These are phyloP conservation scores for Coecobrya sp. DNA, from an alignment of 2,888 invertebrate species.

Conservation along the genomic window DNA sequence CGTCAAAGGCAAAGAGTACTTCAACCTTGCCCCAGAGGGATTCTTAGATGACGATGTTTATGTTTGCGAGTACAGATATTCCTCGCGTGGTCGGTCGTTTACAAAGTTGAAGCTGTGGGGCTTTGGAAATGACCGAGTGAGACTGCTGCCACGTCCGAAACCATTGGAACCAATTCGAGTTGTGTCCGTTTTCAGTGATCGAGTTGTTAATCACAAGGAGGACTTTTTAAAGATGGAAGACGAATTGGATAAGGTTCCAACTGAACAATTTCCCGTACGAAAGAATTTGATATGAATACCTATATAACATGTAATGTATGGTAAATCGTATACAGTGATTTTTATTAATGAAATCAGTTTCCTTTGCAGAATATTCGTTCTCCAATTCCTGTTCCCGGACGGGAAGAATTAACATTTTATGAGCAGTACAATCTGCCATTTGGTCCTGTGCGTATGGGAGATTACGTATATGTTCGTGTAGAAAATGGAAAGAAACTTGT, in stretches of 20 bases:
- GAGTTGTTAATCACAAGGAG: conserved; percentile 96
- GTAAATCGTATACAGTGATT: neutral
- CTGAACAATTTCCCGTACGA: conserved; percentile 95
- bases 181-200: conserved; percentile 97
- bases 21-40: conserved; percentile 95
- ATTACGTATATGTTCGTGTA: conserved; percentile 98
- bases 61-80: conserved; percentile 98
- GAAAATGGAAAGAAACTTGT: conserved; percentile 97
- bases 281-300: conserved; percentile 63
- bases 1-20: conserved; percentile 94
- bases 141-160: conserved; percentile 91
- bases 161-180: conserved; percentile 95
- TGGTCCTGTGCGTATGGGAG: conserved; percentile 95
- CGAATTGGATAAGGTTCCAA: conserved; percentile 92
- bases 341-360: neutral
- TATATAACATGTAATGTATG: conserved; percentile 44
- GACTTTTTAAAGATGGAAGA: conserved; percentile 95
- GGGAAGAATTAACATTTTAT: conserved; percentile 92
- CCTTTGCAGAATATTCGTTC: conserved; percentile 92
- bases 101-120: conserved; percentile 95
- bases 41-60: conserved; percentile 97
- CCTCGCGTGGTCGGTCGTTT: conserved; percentile 94
- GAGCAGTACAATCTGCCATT: conserved; percentile 97
- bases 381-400: conserved; percentile 90
- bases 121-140: conserved; percentile 89